A percentile compares a stretch with the other conserved stretches of the same genome.
These are phyloP conservation scores for Entomobrya multifasciata DNA, from an alignment of 2,888 invertebrate genomes.

Conservation along the genomic window DNA sequence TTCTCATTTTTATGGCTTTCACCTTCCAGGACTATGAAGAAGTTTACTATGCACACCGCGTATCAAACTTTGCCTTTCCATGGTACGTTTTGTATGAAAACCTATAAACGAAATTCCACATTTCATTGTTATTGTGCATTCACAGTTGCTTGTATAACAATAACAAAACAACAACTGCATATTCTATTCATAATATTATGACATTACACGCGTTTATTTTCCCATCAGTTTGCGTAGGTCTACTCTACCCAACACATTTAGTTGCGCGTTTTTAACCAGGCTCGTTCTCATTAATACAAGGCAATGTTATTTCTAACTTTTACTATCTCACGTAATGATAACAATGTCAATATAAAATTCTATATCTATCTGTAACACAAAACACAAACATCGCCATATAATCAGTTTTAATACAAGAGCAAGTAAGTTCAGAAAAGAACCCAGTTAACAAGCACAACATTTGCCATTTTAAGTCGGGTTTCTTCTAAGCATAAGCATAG, in stretches of 20 bases:
- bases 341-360: slow-evolving; percentile 61
- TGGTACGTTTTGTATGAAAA: too few relatives aligned
- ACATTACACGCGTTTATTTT: too few relatives aligned
- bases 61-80: too few relatives aligned
- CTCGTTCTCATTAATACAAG: slow-evolving; percentile 56
- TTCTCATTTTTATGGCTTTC: too few relatives aligned
- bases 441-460: not conserved
- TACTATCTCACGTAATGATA: slow-evolving; percentile 51
- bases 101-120: too few relatives aligned
- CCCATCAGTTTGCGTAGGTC: too few relatives aligned
- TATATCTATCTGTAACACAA: not conserved
- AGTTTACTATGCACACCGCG: too few relatives aligned
- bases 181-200: too few relatives aligned
- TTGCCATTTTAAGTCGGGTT: not conserved
- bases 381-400: not conserved
- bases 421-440: not conserved
- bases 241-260: not conserved
- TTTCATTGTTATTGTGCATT: too few relatives aligned
- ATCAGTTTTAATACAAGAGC: slow-evolving; percentile 48
- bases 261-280: slow-evolving; percentile 45
- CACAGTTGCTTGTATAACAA: too few relatives aligned
- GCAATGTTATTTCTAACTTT: slow-evolving; percentile 61
- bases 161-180: too few relatives aligned
- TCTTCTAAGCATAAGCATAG: not conserved
- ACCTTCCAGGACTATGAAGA: too few relatives aligned